Evolutionary conservation across 2,113 vertebrate genomes (phyloP), one percentile per base, ranked within the genome.

Genomic region (Pseudolaguvia tuberculata): DNA sequence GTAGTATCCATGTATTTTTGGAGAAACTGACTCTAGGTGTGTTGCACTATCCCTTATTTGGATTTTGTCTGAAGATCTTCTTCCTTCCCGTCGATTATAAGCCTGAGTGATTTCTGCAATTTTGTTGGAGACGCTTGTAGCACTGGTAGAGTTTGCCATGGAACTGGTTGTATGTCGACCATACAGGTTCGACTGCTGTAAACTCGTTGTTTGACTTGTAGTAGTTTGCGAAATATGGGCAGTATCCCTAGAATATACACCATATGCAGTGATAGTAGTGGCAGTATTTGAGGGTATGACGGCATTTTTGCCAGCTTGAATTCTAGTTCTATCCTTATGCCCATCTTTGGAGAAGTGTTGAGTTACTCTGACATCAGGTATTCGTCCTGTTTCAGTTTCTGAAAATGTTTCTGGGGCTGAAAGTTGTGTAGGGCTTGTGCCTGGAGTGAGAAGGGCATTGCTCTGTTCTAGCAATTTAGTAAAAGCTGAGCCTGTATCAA

Each of bases 391-490:
- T 59, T 83, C 88, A 31, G 88, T 88, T 80, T 91, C 90, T 50
- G 86, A 87, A 70, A 99, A 99, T 31, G 95, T 95, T 57, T 96
- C 91, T 0, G 97, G 96, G 56, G 96, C 95, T 0, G 93, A 93
- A 0, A 95, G 88, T 84, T 99, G 97, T 0, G 97, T 99, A 56
- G 97, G 96, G 51, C 96, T 99, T 59, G 96, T 98, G 1, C 96
- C 97, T 1, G 97, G 97, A 61, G 96, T 98, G 18, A 92, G 53
- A 6, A 90, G 87, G 72, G 89, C 87, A 79, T 89, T 91, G 79
- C 88, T 92, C 80, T 92, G 89, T 70, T 92, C 91, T 21, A 91
- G 79, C 15, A 92, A 80, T 74, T 92, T 92, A 63, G 89, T 86
- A 81, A 98, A 95, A 0, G 94, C 94, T 3, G 94, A 95, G 70